Conservation (phyloP, 1,140 invertebrate species). For the Ylistrum balloti region DNA sequence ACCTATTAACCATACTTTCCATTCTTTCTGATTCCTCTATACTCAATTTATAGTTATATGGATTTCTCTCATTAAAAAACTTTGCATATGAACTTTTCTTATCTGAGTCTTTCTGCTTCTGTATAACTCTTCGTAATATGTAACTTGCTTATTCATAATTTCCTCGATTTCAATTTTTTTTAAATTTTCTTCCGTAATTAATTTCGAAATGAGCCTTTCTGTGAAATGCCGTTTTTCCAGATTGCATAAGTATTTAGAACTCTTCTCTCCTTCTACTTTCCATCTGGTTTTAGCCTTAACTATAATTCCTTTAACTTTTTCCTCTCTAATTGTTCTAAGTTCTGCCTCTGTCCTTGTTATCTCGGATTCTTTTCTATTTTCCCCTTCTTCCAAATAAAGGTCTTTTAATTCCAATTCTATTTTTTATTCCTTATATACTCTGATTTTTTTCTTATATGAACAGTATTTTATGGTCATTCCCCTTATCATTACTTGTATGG, state of each 20-base stretch:
- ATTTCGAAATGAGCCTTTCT: neutral
- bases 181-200: neutral
- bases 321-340: neutral
- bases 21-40: neutral
- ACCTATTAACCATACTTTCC: neutral
- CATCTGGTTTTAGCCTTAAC: neutral
- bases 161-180: neutral
- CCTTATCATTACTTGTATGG: neutral
- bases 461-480: too few species aligned
- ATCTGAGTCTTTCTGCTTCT: neutral
- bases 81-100: neutral
- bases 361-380: neutral
- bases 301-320: neutral
- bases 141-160: neutral
- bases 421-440: neutral
- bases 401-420: neutral
- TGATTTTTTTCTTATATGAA: neutral
- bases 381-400: neutral
- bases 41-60: neutral
- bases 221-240: neutral
- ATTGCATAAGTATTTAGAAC: too few species aligned
- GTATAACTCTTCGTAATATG: neutral
- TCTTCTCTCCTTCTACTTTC: neutral
- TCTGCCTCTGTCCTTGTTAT: neutral
- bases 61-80: neutral